Evolutionary conservation across 2,888 invertebrate genomes (phyloP).

Genomic region (Nycteola revayana): DNA sequence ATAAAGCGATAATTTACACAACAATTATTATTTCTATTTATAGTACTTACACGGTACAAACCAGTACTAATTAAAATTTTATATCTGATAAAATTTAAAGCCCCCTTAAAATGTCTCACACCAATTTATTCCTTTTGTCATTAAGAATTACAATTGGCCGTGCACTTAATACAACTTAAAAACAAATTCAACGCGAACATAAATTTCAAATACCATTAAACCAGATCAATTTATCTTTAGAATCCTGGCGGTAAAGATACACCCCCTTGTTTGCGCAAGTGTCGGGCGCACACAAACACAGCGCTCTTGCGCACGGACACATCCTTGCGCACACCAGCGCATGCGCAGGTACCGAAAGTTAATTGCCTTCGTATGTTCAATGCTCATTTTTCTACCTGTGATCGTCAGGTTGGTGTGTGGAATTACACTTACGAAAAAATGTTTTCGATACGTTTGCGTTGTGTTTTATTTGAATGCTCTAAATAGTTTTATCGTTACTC

Average conservation of each 20-base stretch:
- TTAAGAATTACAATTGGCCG: slow-evolving; percentile 33
- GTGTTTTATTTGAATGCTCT: slow-evolving; percentile 16
- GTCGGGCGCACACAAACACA: slow-evolving; percentile 30
- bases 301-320: slow-evolving; percentile 16
- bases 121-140: slow-evolving; percentile 18
- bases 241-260: slow-evolving; percentile 36
- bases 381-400: slow-evolving; percentile 72
- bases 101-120: neutral
- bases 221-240: slow-evolving; percentile 61
- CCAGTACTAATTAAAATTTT: slow-evolving; percentile 5
- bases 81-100: slow-evolving; percentile 17
- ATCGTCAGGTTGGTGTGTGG: slow-evolving; percentile 36
- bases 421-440: slow-evolving; percentile 31
- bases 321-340: slow-evolving; percentile 33
- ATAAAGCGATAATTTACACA: too few species aligned
- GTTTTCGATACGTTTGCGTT: slow-evolving; percentile 27
- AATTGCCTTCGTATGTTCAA: slow-evolving; percentile 80
- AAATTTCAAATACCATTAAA: slow-evolving; percentile 75
- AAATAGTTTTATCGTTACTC: slow-evolving; percentile 14
- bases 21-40: too few species aligned
- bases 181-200: slow-evolving; percentile 62
- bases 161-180: slow-evolving; percentile 50
- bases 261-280: slow-evolving; percentile 72
- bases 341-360: slow-evolving; percentile 73
- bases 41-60: neutral